A percentile compares a stretch with the other conserved stretches of the same genome.
phyloP scores from a whole-genome alignment of 2,797 vertebrate species.

The Acanthornis magna region DNA sequence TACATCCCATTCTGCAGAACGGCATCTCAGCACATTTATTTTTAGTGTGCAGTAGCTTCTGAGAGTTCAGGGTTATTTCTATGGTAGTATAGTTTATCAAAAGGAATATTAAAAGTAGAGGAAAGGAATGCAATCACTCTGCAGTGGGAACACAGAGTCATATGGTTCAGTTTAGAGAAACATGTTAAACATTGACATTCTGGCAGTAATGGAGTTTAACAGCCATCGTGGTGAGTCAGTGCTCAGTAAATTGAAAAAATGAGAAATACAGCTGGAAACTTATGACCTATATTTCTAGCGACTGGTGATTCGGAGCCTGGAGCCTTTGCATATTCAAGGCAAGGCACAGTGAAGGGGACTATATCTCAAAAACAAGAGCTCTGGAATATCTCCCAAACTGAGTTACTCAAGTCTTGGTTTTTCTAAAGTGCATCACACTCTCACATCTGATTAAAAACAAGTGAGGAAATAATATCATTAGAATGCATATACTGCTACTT shows the following conservation, averaged over 20 bases:
- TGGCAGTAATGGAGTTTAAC: conserved; percentile 1
- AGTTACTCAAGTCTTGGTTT: neutral
- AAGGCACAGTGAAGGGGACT: neutral
- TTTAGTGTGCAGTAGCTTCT: neutral
- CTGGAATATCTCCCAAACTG: neutral
- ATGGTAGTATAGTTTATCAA: conserved; percentile 34
- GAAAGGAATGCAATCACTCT: conserved; percentile 4
- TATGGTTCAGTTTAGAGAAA: conserved; percentile 35
- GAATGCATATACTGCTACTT: neutral
- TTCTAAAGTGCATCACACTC: neutral
- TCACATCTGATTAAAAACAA: neutral
- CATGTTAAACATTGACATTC: neutral
- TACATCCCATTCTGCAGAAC: neutral
- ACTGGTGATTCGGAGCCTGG: neutral
- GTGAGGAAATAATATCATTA: neutral
- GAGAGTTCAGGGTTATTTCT: conserved; percentile 37
- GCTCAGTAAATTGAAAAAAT: neutral
- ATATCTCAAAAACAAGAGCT: neutral
- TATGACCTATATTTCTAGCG: neutral
- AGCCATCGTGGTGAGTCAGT: conserved; percentile 1
- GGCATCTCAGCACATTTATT: conserved; percentile 30
- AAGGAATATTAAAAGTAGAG: conserved; percentile 44
- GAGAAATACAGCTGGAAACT: neutral
- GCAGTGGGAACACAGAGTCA: conserved; percentile 17
- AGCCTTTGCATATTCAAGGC: neutral